Base-by-base conservation (phyloP, 2,888 invertebrate species). In the Lepidocyrtinus sp. region DNA sequence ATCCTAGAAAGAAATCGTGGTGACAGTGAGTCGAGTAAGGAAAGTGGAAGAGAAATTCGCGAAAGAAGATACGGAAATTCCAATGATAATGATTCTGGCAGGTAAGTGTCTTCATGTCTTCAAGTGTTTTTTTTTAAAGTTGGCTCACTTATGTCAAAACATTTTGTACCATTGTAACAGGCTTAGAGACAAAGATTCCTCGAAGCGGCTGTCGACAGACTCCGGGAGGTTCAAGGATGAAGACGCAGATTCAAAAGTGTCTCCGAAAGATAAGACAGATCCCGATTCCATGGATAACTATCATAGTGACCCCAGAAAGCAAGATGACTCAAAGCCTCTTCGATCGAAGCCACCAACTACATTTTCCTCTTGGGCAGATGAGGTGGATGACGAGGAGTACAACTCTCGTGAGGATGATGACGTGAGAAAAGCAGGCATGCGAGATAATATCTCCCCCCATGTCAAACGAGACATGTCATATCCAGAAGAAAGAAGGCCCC, bases 371-470 rank as follows among this genome's bases (percentile, higher is more conserved):
- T 85, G 86, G 86, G 85, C 86, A 7, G 86, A 86, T 76, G 85
- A 86, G 75, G 83, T 86, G 15, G 85, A 86, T 46, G 85, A 84
- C 61, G 85, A 86, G n/a, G 83, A 83, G 62, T 63, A 79, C 7
- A 62, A 79, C 26, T 68, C 36, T 17, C 67, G 45, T n/a, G 61
- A 63, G 2, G 81, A 81, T 25, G 61, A 75, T 26, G 71, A 62
- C n/a, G 19, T 15, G 21, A 50, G 75, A 15, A 81, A 76, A 36
- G 64, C 63, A 17, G n/a, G 1, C n/a, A 21, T 24, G 9, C 19
- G 73, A 15, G 55, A 61, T 2, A 70, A 25, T 22, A 25, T 65
- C 12, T 72, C 21, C 5, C 45, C 72, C 3, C 67, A 78, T 63
- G 15, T 72, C 26, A 73, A 73, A 19, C 50, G 77, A 17, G 77